A percentile compares a stretch with the other conserved stretches of the same genome.
Conservation (phyloP, 2,888 invertebrate genomes). For the Orchesellides sinensis region DNA sequence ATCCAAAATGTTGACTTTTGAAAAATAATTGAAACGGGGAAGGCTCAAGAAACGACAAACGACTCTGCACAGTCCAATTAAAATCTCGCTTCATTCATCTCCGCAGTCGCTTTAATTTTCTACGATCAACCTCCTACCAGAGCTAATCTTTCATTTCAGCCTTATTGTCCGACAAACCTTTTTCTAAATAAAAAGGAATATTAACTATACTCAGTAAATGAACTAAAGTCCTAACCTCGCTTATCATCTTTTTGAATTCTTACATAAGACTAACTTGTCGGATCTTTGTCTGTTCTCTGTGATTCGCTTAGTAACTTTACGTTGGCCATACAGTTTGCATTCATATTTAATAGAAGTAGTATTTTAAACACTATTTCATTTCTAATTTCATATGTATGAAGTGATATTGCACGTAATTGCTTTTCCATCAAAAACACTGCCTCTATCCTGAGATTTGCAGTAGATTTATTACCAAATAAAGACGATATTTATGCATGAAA, state of each 20-base stretch:
- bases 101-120: conserved; percentile 36
- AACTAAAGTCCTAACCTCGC: background rate
- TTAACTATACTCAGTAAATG: background rate
- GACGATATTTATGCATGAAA: background rate
- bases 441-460: conserved; percentile 1
- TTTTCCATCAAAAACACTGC: conserved; percentile 53
- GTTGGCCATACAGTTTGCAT: background rate
- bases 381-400: conserved; percentile 60
- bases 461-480: conserved; percentile 52
- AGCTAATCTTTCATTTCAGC: conserved; percentile 34
- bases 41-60: conserved; percentile 40
- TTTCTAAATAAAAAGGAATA: background rate
- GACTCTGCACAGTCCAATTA: conserved; percentile 53
- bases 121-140: conserved; percentile 49
- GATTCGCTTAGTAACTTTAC: no score
- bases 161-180: background rate
- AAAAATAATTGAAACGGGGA: conserved; percentile 36
- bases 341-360: conserved; percentile 40
- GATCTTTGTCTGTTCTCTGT: no score
- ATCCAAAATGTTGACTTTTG: background rate
- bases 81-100: conserved; percentile 28
- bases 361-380: conserved; percentile 42
- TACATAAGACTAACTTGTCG: no score
- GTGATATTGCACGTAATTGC: conserved; percentile 48
- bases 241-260: no score